Evolutionary conservation across 2,888 invertebrate genomes (phyloP).

Genomic region (Macrophya annulata): DNA sequence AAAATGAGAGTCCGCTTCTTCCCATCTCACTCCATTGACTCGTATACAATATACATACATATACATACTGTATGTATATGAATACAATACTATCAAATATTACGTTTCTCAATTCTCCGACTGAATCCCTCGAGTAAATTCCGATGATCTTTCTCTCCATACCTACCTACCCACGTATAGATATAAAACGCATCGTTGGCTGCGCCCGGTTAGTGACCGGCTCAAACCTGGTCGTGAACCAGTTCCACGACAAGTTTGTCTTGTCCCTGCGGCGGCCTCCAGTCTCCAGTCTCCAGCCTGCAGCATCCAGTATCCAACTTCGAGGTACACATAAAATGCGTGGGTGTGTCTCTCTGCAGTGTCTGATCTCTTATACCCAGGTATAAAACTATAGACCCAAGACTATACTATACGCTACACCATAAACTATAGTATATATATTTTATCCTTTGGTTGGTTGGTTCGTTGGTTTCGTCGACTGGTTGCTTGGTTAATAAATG

Average conservation of each 20-base stretch:
- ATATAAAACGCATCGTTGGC: conserved; percentile 32
- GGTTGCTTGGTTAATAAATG: conserved; percentile 24
- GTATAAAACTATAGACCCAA: background rate
- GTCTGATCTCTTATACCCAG: background rate
- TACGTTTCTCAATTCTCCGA: background rate
- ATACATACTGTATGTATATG: too few relatives aligned
- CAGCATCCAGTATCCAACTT: background rate
- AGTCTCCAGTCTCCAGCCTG: background rate
- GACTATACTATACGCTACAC: conserved; percentile 5
- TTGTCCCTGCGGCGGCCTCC: background rate
- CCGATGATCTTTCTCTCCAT: background rate
- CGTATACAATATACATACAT: too few relatives aligned
- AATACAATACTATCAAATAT: background rate
- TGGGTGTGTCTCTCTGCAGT: conserved; percentile 14
- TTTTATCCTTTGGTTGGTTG: conserved; percentile 1
- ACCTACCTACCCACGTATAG: background rate
- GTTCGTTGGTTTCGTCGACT: background rate
- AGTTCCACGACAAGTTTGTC: conserved; percentile 23
- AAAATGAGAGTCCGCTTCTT: background rate
- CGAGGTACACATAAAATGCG: background rate
- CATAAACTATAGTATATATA: background rate
- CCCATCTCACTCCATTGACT: too few relatives aligned
- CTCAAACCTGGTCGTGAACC: conserved; percentile 36
- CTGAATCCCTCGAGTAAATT: background rate
- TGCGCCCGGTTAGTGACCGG: conserved; percentile 45